Percentiles rank a stretch among this genome's conserved stretches.
Evolutionary conservation across 2,113 vertebrate species (phyloP).

Genomic region (Aegithalos caudatus): DNA sequence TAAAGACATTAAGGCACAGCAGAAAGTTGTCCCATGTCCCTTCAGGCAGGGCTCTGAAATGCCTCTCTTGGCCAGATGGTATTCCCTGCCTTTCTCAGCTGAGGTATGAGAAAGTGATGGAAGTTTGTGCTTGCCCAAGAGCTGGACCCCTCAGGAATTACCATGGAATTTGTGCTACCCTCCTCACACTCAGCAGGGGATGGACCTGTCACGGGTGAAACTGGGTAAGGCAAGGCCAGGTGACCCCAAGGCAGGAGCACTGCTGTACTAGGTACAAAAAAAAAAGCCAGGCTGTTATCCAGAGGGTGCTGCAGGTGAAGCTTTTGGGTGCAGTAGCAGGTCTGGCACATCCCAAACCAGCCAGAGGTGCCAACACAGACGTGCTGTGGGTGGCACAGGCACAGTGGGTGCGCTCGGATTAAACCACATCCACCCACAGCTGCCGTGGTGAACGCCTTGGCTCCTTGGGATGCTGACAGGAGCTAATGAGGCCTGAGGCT

Average conservation of each 20-base stretch:
- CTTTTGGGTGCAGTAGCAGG: not conserved
- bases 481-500: not conserved
- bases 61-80: not conserved
- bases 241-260: not conserved
- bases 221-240: accelerated
- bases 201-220: not conserved
- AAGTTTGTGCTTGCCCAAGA: not conserved
- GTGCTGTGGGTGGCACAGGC: not conserved
- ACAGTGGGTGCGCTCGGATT: accelerated
- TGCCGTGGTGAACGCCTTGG: accelerated
- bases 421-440: not conserved
- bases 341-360: not conserved
- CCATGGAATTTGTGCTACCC: not conserved
- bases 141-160: accelerated
- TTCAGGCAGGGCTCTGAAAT: not conserved
- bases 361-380: not conserved
- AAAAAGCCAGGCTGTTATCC: not conserved
- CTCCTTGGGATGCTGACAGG: not conserved
- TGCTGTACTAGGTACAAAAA: not conserved
- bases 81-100: not conserved
- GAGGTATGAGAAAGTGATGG: not conserved
- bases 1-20: accelerated
- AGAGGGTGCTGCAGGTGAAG: not conserved
- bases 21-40: not conserved
- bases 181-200: not conserved